Evolutionary conservation across 2,888 invertebrate species (phyloP), one percentile per base, ranked within the genome.

Genomic region (Glyphotaelius pellucidus): DNA sequence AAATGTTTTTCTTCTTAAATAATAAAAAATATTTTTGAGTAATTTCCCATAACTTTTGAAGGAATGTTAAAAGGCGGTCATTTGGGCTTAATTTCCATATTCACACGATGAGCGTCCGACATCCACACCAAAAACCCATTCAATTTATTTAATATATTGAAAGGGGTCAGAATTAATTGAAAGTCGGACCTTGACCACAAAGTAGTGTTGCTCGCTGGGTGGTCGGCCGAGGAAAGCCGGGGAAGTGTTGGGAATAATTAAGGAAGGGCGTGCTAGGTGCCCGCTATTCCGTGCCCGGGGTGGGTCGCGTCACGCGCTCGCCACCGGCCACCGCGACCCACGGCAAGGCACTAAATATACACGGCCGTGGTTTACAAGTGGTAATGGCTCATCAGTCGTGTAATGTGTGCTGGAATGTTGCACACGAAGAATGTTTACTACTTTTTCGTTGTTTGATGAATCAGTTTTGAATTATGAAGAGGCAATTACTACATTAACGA

Each of bases 191-290:
- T 67, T 30, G 88, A 88, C 88, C 52, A 67, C 52, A 88, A 67
- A 52, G 87, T 87, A 42, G 35, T 86, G 30, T 35, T 38, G 25
- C 67, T 67, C 11, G 31, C 88, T 88, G 79, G 88, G 88, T 88
- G 52, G 88, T 79, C 88, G 79, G 32, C 30, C 52, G 30, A 9
- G 52, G 90, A 19, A 19, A 52, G 52, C 25, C 32, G 35, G 47
- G 32, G 38, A 80, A 80, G 91, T 91, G 91, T 87, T 91, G 87
- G 80, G 80, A 86, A 91, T 91, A 91, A 91, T 87, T 91, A 91
- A 87, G 35, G 42, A 86, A 91, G 80, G 87, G 91, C 67, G 67
- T 25, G 25, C 67, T 67, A 25, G 67, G 5, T n/a, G 67, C 25
- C 25, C 47, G 47, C 47, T 47, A 47, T 47, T 15, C 30, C 35